A percentile compares a stretch with the other conserved stretches of the same genome.
Conservation (phyloP, 2,797 vertebrate genomes). For the Amblyraja radiata region DNA sequence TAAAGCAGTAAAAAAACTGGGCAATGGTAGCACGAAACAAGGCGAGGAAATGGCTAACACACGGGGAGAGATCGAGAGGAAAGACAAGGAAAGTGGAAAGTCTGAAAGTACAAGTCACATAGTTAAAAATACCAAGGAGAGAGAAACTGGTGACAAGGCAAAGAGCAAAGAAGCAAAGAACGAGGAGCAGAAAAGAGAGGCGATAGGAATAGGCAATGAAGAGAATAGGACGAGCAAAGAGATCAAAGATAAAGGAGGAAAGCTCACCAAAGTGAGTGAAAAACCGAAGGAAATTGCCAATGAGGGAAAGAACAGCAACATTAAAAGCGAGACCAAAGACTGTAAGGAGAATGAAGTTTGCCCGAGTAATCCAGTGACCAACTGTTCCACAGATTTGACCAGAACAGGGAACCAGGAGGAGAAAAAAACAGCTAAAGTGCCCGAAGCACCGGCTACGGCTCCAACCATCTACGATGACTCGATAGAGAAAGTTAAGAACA, state of each 20-base stretch:
- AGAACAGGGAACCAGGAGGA: slow-evolving; percentile 39
- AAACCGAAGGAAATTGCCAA: slow-evolving; percentile 28
- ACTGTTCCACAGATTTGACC: slow-evolving; percentile 15
- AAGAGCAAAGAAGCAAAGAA: background rate
- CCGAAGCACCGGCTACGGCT: slow-evolving; percentile 69
- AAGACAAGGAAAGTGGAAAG: background rate
- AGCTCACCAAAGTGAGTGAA: slow-evolving; percentile 39
- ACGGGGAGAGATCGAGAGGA: background rate
- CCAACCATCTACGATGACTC: slow-evolving; percentile 86
- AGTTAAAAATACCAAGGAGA: slow-evolving; percentile 24
- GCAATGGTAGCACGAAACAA: background rate
- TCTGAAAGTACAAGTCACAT: no score
- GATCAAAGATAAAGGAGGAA: slow-evolving; percentile 14
- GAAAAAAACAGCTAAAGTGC: slow-evolving; percentile 42
- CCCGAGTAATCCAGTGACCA: background rate
- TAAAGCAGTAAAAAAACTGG: background rate
- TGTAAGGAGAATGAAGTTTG: background rate
- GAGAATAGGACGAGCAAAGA: slow-evolving; percentile 31
- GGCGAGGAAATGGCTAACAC: background rate
- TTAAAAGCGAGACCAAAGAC: slow-evolving; percentile 41
- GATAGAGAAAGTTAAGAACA: slow-evolving; percentile 74
- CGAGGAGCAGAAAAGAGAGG: background rate
- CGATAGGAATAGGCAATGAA: background rate
- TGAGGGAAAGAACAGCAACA: slow-evolving; percentile 14
- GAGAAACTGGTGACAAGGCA: slow-evolving; percentile 35